phyloP scores from a whole-genome alignment of 2,113 vertebrate genomes.

The Grammomys surdaster region DNA sequence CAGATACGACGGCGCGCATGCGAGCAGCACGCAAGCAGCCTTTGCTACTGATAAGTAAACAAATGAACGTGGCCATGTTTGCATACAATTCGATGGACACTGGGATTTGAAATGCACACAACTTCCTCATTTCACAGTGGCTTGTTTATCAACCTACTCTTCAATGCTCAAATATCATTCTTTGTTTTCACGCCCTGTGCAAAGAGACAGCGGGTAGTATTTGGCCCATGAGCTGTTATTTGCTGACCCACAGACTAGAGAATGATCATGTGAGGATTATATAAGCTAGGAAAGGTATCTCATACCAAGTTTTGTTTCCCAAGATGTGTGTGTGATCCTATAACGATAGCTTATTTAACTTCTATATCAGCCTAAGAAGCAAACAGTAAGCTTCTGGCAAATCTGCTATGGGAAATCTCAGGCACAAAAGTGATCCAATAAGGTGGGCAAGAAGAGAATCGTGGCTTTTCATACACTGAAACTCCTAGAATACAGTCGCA shows the following conservation, averaged over 20 bases:
- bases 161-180: neutral
- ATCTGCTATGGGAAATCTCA: neutral
- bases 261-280: neutral
- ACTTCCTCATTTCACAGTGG: conserved; percentile 21
- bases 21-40: neutral
- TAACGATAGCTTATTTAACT: neutral
- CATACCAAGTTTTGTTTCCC: neutral
- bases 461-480: neutral
- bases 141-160: neutral
- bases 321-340: neutral
- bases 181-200: neutral
- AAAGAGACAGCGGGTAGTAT: neutral
- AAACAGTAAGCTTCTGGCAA: neutral
- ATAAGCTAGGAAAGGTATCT: neutral
- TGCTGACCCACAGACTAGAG: neutral
- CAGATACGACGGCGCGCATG: neutral
- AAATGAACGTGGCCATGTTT: neutral
- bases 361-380: neutral
- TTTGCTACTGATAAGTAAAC: neutral
- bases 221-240: neutral
- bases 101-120: neutral
- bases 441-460: neutral
- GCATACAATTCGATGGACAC: conserved; percentile 5
- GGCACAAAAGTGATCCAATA: neutral
- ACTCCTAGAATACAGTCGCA: neutral